Evolutionary conservation across 2,888 invertebrate genomes (phyloP), one percentile per base, ranked within the genome.

Genomic region (Dicyrtomina minuta): DNA sequence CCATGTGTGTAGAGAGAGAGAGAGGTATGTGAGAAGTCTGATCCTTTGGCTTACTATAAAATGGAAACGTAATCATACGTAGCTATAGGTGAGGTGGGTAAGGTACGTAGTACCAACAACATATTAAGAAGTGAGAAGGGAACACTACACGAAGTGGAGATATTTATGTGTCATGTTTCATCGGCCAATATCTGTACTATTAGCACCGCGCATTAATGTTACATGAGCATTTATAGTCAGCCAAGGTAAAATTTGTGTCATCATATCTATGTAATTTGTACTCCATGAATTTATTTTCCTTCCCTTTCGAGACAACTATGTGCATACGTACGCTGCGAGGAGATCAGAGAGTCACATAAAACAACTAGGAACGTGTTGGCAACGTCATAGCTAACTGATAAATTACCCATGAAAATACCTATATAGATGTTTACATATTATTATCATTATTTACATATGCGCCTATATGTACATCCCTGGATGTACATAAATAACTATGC

Each of bases 201-300:
- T 33, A 33, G 33, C 33, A 33, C 33, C 33, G 33, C 33, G 33
- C 33, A 33, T 33, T 33, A 33, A 33, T 33, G 33, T 33, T 33
- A 33, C 27, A 58, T 58, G 39, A 20, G 33, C 58, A 58, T 58
- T 58, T 58, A 58, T 58, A 58, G 58, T 33, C 58, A 58, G 27
- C 39, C 43, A 61, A 61, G 61, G 61, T n/a, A 43, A 61, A 61
- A 61, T 61, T 46, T 33, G 27, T 61, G 61, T 61, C 61, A 61
- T 61, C 61, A 61, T 51, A 33, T 58, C 58, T 55, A 24, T 55
- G 55, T 55, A 55, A 55, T 55, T 55, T 55, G 26, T 55, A 12
- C 13, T 15, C 55, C 2, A 26, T 55, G 27, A 22, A 26, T 55
- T 27, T 24, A 55, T 24, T 10, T 22, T 55, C 26, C 24, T 55